Conservation (phyloP, 1,140 invertebrate species). For the Atta cephalotes region DNA sequence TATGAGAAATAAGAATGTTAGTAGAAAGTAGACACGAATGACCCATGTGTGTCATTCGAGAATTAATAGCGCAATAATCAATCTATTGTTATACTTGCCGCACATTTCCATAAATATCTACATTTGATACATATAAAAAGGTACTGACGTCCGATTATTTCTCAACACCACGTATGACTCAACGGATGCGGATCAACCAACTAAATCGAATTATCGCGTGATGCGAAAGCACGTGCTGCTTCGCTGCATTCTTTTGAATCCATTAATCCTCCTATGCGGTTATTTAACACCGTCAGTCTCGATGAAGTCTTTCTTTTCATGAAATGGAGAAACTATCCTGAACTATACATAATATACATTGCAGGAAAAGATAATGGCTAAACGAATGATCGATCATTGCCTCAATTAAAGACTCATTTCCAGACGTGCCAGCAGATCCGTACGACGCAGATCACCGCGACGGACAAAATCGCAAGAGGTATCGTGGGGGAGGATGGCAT, state of each 20-base stretch:
- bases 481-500: not conserved
- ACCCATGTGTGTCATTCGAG: no score
- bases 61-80: not conserved
- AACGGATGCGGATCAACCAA: constrained; percentile 34
- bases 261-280: constrained; percentile 8
- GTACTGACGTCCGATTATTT: not conserved
- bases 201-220: constrained; percentile 55
- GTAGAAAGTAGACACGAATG: no score
- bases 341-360: not conserved
- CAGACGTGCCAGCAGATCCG: not conserved
- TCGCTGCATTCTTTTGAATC: constrained; percentile 19
- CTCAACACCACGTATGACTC: constrained; percentile 19
- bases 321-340: not conserved
- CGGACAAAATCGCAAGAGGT: constrained; percentile 14
- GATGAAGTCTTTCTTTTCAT: not conserved
- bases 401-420: not conserved
- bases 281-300: not conserved
- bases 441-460: not conserved
- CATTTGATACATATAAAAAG: constrained; percentile 1
- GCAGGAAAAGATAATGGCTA: not conserved
- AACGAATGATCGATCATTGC: not conserved
- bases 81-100: not conserved
- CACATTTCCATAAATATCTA: not conserved
- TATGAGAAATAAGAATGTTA: no score
- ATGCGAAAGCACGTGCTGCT: constrained; percentile 27